phyloP scores from a whole-genome alignment of 2,113 vertebrate genomes.

The Psilopsiagon aurifrons region DNA sequence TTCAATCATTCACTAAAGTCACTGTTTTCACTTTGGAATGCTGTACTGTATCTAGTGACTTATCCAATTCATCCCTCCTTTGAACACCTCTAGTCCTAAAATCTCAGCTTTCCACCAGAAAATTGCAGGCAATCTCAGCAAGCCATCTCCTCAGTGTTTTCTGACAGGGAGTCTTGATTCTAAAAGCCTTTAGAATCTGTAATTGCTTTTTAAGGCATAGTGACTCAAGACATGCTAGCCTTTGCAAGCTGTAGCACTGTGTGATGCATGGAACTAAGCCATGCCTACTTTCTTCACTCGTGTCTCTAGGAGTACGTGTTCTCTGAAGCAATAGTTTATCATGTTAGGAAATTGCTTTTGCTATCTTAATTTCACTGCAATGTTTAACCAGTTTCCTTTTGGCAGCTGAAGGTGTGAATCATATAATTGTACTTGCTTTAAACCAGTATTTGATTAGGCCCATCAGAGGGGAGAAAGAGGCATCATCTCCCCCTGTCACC shows the following conservation, averaged over 20 bases:
- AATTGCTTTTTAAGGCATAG: conserved; percentile 24
- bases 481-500: background rate
- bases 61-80: background rate
- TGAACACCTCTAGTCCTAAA: background rate
- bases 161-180: conserved; percentile 4
- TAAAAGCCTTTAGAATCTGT: conserved; percentile 2
- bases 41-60: background rate
- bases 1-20: background rate
- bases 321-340: background rate
- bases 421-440: background rate
- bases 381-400: background rate
- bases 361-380: background rate
- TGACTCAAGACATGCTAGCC: conserved; percentile 9
- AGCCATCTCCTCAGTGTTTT: background rate
- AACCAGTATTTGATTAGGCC: background rate
- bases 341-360: background rate
- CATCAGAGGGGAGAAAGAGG: background rate
- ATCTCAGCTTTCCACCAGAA: background rate
- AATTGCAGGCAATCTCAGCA: background rate
- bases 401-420: conserved; percentile 17
- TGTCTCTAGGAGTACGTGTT: background rate
- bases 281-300: background rate
- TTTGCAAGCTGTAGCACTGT: background rate
- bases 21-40: background rate
- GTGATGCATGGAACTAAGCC: background rate